Evolutionary conservation across 1,140 invertebrate genomes (phyloP), one percentile per base, ranked within the genome.

Genomic region (Metaphire vulgaris): DNA sequence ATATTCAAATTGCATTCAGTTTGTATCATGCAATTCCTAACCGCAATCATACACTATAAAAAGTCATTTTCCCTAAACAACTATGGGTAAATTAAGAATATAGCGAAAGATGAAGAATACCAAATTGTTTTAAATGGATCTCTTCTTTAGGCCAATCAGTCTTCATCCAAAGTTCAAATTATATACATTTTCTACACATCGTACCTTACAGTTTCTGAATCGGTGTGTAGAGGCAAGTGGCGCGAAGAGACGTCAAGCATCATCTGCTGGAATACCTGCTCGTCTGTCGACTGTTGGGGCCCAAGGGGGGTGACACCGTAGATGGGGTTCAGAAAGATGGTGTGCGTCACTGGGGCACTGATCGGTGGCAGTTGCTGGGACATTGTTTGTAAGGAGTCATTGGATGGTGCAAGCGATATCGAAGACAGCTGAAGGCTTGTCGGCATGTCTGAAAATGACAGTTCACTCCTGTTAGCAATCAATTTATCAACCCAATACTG

Each of bases 101-200:
- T n/a, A 56, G 21, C 34, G 14, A 73, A 28, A n/a, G n/a, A 74
- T n/a, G 15, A 33, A 12, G 34, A 1, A 16, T 65, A 76, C 82
- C n/a, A n/a, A n/a, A n/a, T n/a, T n/a, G n/a, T n/a, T n/a, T n/a
- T n/a, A n/a, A n/a, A n/a, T n/a, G n/a, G n/a, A n/a, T n/a, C n/a
- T n/a, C n/a, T n/a, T n/a, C n/a, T n/a, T n/a, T n/a, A n/a, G n/a
- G n/a, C n/a, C n/a, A n/a, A n/a, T n/a, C n/a, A n/a, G n/a, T n/a
- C n/a, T n/a, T n/a, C n/a, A n/a, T n/a, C n/a, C n/a, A n/a, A n/a
- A n/a, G n/a, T n/a, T n/a, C n/a, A n/a, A n/a, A n/a, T n/a, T n/a
- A n/a, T n/a, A n/a, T n/a, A n/a, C n/a, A n/a, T n/a, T n/a, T n/a
- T 81, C 80, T 89, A 97, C 89, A 99, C 97, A 96, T 99, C 97